Percentiles rank a stretch among this genome's conserved stretches.
These are phyloP conservation scores for Bungarus multicinctus DNA, from an alignment of 2,113 vertebrate genomes.

Conservation along the genomic window DNA sequence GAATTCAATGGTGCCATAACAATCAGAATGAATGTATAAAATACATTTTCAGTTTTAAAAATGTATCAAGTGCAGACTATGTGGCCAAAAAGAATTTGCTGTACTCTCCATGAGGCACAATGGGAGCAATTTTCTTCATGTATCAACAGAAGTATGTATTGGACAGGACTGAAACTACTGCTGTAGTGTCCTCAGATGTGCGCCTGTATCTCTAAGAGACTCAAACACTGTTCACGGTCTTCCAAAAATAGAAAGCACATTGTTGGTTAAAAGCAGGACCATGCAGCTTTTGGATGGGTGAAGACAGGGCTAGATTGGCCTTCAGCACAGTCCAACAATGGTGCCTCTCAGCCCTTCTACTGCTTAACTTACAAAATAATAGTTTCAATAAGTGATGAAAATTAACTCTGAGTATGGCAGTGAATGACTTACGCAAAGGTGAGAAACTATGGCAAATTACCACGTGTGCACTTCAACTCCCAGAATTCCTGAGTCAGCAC, in stretches of 20 bases:
- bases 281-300: background rate
- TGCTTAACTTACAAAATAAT: background rate
- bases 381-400: background rate
- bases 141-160: background rate
- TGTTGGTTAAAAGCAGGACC: background rate
- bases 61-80: background rate
- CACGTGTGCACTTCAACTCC: background rate
- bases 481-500: background rate
- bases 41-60: background rate
- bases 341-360: background rate
- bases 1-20: background rate
- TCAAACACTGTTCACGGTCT: background rate
- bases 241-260: background rate
- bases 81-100: background rate
- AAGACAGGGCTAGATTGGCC: background rate
- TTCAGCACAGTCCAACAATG: background rate
- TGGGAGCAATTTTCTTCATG: background rate
- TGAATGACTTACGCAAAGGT: background rate
- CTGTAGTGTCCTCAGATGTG: background rate
- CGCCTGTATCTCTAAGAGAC: background rate
- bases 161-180: background rate
- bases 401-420: background rate
- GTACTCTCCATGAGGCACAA: background rate
- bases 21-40: background rate
- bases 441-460: background rate